phyloP scores from a whole-genome alignment of 2,888 invertebrate genomes.

The Nysson spinosus region DNA sequence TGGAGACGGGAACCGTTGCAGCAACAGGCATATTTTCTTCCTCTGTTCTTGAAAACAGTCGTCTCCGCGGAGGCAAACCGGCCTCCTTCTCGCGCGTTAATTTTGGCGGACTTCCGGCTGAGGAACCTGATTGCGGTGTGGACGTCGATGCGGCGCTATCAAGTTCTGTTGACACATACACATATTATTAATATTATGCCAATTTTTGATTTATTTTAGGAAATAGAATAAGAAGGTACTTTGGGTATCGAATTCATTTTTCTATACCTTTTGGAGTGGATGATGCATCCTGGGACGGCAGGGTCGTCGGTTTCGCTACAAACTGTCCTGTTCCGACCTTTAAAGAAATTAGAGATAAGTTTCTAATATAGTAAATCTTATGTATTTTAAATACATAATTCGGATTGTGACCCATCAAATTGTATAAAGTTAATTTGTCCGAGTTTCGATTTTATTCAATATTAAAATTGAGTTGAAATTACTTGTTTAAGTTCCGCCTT shows the following conservation, averaged over 20 bases:
- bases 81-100: slow-evolving; percentile 76
- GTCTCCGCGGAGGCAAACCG: slow-evolving; percentile 75
- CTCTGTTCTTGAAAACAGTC: slow-evolving; percentile 82
- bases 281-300: slow-evolving; percentile 62
- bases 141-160: slow-evolving; percentile 69
- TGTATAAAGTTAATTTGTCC: too few relatives aligned
- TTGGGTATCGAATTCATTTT: too few relatives aligned
- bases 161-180: slow-evolving; percentile 34
- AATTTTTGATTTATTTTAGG: too few relatives aligned
- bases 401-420: too few relatives aligned
- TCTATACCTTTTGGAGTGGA: slow-evolving; percentile 71
- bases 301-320: slow-evolving; percentile 59
- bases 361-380: too few relatives aligned
- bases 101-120: slow-evolving; percentile 78
- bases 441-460: too few relatives aligned
- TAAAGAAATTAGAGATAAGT: background rate
- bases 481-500: slow-evolving; percentile 88
- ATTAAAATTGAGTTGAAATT: too few relatives aligned
- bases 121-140: slow-evolving; percentile 70
- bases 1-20: slow-evolving; percentile 59
- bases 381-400: too few relatives aligned
- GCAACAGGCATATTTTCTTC: slow-evolving; percentile 70
- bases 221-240: too few relatives aligned
- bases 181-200: background rate
- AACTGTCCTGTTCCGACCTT: slow-evolving; percentile 71